phyloP scores from a whole-genome alignment of 1,140 invertebrate species.

The Tyrophagus putrescentiae region DNA sequence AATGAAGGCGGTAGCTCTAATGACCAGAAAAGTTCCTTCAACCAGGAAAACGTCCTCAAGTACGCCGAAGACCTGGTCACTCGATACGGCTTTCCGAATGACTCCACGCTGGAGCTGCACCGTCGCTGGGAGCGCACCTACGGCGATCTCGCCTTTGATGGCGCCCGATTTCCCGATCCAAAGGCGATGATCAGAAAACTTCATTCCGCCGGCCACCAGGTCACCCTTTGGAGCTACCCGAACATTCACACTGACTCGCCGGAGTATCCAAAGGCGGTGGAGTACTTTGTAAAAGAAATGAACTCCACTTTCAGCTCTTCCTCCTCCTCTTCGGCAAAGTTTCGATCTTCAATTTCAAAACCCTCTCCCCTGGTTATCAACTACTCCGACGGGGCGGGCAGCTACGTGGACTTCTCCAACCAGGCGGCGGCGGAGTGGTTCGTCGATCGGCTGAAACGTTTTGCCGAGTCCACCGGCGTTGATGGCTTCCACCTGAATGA shows the following conservation, averaged over 20 bases:
- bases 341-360: too few relatives aligned
- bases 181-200: constrained; percentile 39
- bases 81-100: constrained; percentile 50
- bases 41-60: too few relatives aligned
- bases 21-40: too few relatives aligned
- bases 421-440: constrained; percentile 56
- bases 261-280: constrained; percentile 35
- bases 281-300: constrained; percentile 27
- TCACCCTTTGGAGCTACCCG: constrained; percentile 75
- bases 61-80: too few relatives aligned
- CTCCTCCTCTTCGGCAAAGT: too few relatives aligned
- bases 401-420: constrained; percentile 61
- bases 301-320: too few relatives aligned
- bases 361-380: constrained; percentile 38
- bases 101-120: constrained; percentile 77
- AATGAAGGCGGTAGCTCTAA: too few relatives aligned
- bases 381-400: constrained; percentile 70
- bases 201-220: constrained; percentile 47
- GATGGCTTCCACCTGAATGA: constrained; percentile 86
- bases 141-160: constrained; percentile 57
- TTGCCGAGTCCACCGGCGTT: constrained; percentile 49
- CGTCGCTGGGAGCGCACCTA: constrained; percentile 80
- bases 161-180: constrained; percentile 55
- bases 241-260: constrained; percentile 64
- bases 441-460: constrained; percentile 40